These are phyloP conservation scores for Arctocebus calabarensis DNA, from an alignment of 2,797 vertebrate genomes.

Conservation along the genomic window DNA sequence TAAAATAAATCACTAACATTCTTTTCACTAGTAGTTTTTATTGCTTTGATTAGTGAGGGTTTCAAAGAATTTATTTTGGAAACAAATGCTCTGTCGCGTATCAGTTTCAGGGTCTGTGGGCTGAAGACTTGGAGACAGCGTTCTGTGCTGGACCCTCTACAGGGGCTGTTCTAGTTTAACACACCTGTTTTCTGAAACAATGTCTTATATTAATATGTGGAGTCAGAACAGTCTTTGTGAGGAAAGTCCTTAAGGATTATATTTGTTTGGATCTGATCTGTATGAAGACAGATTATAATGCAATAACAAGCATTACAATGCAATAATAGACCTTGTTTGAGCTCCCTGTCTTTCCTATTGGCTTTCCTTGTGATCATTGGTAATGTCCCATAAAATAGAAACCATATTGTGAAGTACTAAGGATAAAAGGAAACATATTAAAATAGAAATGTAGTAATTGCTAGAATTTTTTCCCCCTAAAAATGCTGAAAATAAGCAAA, in stretches of 20 bases:
- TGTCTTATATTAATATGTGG: slow-evolving; percentile 38
- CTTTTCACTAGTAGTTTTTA: slow-evolving; percentile 10
- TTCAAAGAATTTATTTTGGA: slow-evolving; percentile 10
- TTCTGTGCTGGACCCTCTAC: background rate
- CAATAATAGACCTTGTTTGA: background rate
- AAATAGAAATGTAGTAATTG: slow-evolving; percentile 42
- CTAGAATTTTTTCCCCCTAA: background rate
- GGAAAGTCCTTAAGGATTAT: slow-evolving; percentile 10
- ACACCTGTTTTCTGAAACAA: slow-evolving; percentile 52
- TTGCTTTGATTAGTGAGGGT: slow-evolving; percentile 40
- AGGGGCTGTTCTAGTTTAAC: slow-evolving; percentile 6
- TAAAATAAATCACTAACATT: background rate
- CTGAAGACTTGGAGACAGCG: slow-evolving; percentile 29
- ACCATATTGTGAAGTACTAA: slow-evolving; percentile 50
- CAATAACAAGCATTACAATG: background rate
- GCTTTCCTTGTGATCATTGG: slow-evolving; percentile 38
- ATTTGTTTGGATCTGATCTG: background rate
- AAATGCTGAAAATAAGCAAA: slow-evolving; percentile 56
- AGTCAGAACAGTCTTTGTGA: background rate
- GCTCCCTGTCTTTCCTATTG: background rate
- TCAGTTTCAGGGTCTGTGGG: slow-evolving; percentile 13
- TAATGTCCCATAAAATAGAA: background rate
- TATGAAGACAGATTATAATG: background rate
- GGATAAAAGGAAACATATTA: slow-evolving; percentile 50
- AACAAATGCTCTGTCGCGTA: slow-evolving; percentile 36